Evolutionary conservation across 1,140 invertebrate genomes (phyloP).

Genomic region (Bombus waltoni): DNA sequence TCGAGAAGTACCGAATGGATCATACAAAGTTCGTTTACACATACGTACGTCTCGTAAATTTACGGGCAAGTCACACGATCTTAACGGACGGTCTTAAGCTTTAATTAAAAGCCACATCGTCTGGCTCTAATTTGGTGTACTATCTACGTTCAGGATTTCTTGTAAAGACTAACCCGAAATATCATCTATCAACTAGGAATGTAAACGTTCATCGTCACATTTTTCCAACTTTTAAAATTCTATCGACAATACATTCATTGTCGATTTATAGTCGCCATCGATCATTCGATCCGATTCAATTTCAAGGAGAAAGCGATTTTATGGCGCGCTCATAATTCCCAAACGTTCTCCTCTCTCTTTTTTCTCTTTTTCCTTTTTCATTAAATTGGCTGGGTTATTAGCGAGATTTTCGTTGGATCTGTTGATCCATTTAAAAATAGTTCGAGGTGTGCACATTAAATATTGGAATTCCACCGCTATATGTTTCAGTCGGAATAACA

Average conservation of each 20-base stretch:
- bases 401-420: slow-evolving; percentile 25
- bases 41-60: slow-evolving; percentile 43
- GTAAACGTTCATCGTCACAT: slow-evolving; percentile 7
- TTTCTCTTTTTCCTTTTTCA: too few species aligned
- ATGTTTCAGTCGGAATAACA: slow-evolving; percentile 62
- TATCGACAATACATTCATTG: neutral
- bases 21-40: neutral
- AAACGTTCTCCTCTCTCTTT: neutral
- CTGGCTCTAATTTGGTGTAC: slow-evolving; percentile 56
- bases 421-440: slow-evolving; percentile 29
- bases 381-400: neutral
- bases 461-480: slow-evolving; percentile 46
- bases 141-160: slow-evolving; percentile 54
- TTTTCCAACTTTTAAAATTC: neutral
- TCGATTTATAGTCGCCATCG: neutral
- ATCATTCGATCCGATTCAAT: slow-evolving; percentile 4
- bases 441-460: slow-evolving; percentile 37
- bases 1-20: neutral
- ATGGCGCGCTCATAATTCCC: slow-evolving; percentile 17
- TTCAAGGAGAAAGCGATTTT: neutral
- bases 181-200: neutral
- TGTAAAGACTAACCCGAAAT: slow-evolving; percentile 4
- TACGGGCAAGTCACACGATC: slow-evolving; percentile 53
- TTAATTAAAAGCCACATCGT: slow-evolving; percentile 67
- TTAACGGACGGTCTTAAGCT: slow-evolving; percentile 62